Conservation (phyloP, 2,113 vertebrate species). For the Syrmaticus mikado region DNA sequence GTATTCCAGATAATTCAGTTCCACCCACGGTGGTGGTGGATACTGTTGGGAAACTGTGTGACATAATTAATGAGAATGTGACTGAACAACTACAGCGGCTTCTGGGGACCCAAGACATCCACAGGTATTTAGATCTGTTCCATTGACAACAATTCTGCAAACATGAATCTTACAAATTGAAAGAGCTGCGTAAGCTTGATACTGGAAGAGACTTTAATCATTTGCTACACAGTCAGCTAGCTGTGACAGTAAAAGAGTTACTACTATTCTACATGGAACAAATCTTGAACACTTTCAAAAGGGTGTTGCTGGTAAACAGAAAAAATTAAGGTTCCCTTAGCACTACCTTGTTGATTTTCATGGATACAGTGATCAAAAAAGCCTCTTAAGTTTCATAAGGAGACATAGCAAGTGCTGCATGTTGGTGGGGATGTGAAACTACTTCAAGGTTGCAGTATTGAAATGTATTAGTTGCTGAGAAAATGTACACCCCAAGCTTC, state of each 20-base stretch:
- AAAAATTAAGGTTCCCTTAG: neutral
- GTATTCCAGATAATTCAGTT: constrained; percentile 80
- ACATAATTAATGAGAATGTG: constrained; percentile 61
- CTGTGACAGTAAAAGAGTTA: neutral
- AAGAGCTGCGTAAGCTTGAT: neutral
- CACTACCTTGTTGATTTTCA: neutral
- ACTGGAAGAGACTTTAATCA: neutral
- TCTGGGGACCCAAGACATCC: constrained; percentile 84
- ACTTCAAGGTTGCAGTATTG: neutral
- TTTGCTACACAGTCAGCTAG: neutral
- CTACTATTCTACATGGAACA: neutral
- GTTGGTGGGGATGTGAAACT: neutral
- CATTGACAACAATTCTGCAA: neutral
- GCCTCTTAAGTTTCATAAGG: neutral
- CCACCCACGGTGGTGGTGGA: constrained; percentile 83
- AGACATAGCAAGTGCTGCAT: neutral
- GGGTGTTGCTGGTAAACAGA: neutral
- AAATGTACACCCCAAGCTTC: neutral
- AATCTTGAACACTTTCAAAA: neutral
- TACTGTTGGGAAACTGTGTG: constrained; percentile 81
- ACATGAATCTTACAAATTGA: neutral
- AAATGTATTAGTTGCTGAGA: neutral
- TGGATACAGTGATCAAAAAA: neutral
- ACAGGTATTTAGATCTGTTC: constrained; percentile 80
- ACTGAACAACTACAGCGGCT: constrained; percentile 76